Conservation (phyloP, 2,113 vertebrate genomes). For the Gymnogyps californianus region DNA sequence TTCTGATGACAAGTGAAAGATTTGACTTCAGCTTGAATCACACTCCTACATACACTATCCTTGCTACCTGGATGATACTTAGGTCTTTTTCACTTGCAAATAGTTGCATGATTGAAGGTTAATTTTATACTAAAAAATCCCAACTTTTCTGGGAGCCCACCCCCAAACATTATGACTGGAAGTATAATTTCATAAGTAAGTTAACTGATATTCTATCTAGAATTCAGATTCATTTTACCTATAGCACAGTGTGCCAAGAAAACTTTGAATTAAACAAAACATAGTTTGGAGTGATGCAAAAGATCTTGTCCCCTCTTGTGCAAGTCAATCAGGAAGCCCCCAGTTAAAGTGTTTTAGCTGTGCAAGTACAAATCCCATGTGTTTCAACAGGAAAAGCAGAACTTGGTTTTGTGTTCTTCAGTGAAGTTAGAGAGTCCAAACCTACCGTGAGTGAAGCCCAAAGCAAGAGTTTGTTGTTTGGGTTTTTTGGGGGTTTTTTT, state of each 20-base stretch:
- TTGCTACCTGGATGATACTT: neutral
- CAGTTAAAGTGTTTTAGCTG: neutral
- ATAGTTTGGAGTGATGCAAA: neutral
- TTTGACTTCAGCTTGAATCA: neutral
- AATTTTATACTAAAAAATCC: neutral
- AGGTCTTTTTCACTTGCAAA: neutral
- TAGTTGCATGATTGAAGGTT: neutral
- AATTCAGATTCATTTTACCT: neutral
- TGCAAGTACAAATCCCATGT: neutral
- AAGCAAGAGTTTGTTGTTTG: neutral
- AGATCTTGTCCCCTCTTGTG: neutral
- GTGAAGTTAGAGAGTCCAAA: neutral
- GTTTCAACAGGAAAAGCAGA: neutral
- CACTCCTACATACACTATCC: neutral
- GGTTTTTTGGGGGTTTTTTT: neutral
- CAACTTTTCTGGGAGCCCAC: rapidly evolving
- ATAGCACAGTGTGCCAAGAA: neutral
- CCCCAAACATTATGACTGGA: neutral
- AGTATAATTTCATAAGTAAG: neutral
- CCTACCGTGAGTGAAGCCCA: neutral
- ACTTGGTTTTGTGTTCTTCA: neutral
- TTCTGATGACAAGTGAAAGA: neutral
- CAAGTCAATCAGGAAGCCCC: neutral
- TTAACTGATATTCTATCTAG: neutral
- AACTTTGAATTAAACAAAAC: neutral